These are phyloP conservation scores for Anastrepha ludens DNA, from an alignment of 1,140 invertebrate genomes.

Conservation along the genomic window DNA sequence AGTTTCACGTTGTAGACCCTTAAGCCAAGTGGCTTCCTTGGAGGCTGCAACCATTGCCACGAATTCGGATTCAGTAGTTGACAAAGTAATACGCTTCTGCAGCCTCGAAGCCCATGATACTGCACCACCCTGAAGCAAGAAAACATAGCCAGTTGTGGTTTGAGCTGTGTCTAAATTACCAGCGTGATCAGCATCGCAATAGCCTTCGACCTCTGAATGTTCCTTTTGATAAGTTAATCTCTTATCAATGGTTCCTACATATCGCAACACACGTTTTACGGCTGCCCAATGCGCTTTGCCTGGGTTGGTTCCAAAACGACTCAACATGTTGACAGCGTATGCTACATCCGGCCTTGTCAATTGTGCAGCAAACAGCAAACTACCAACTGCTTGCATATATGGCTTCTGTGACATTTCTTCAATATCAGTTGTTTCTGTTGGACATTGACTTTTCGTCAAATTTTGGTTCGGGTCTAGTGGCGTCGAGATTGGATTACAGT, in stretches of 20 bases:
- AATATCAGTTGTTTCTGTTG: conserved; percentile 43
- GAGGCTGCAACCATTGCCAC: conserved; percentile 41
- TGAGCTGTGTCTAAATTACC: conserved; percentile 53
- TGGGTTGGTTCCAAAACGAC: conserved; percentile 61
- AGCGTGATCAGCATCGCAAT: conserved; percentile 55
- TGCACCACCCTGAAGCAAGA: conserved; percentile 53
- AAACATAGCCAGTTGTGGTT: conserved; percentile 54
- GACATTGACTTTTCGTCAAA: conserved; percentile 41
- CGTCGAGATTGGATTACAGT: conserved; percentile 44
- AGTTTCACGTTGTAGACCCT: conserved; percentile 28
- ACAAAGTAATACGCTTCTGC: conserved; percentile 61
- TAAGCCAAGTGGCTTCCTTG: conserved; percentile 51
- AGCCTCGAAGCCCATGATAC: conserved; percentile 55
- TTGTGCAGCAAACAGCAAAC: conserved; percentile 67
- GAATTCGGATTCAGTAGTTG: conserved; percentile 61
- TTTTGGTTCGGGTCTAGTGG: conserved; percentile 35
- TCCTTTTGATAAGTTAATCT: background rate
- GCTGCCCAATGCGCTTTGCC: conserved; percentile 20
- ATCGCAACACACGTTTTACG: conserved; percentile 43
- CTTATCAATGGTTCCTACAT: conserved; percentile 5
- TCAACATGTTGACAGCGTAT: conserved; percentile 59
- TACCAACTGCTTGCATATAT: conserved; percentile 63
- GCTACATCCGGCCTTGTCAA: conserved; percentile 71
- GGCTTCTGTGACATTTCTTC: conserved; percentile 57
- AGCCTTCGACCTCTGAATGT: no score